phyloP scores from a whole-genome alignment of 2,888 invertebrate species.

The Liposcelis brunnea region DNA sequence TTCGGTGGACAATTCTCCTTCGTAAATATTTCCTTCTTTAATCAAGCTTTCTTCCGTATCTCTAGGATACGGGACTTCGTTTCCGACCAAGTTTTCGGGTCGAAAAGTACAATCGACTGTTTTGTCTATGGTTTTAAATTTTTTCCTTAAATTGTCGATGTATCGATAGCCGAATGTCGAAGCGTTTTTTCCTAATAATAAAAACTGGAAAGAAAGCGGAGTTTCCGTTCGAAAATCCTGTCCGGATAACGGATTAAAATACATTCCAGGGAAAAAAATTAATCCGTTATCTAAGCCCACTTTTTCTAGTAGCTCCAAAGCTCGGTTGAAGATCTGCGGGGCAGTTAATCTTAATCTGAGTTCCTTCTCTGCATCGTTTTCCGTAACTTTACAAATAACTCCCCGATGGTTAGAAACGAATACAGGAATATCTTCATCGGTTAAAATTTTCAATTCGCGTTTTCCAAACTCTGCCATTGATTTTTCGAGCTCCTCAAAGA shows the following conservation, averaged over 20 bases:
- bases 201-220: slow-evolving; percentile 11
- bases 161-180: neutral
- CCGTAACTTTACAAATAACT: neutral
- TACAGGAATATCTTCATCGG: slow-evolving; percentile 13
- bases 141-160: neutral
- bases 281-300: neutral
- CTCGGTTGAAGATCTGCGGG: slow-evolving; percentile 10
- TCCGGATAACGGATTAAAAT: slow-evolving; percentile 10
- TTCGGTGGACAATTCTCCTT: neutral
- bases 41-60: neutral
- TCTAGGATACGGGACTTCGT: slow-evolving; percentile 1
- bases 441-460: slow-evolving; percentile 3
- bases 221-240: slow-evolving; percentile 11
- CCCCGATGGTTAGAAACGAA: slow-evolving; percentile 1
- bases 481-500: neutral
- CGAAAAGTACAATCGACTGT: slow-evolving; percentile 2
- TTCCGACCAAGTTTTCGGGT: neutral
- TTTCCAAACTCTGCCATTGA: too few relatives aligned
- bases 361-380: neutral
- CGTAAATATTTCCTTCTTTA: neutral
- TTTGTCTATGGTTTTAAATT: neutral
- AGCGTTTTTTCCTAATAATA: slow-evolving; percentile 12
- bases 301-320: neutral
- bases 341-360: slow-evolving; percentile 10
- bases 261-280: slow-evolving; percentile 13